Evolutionary conservation across 2,888 invertebrate species (phyloP).

Genomic region (Portevinia maculata): DNA sequence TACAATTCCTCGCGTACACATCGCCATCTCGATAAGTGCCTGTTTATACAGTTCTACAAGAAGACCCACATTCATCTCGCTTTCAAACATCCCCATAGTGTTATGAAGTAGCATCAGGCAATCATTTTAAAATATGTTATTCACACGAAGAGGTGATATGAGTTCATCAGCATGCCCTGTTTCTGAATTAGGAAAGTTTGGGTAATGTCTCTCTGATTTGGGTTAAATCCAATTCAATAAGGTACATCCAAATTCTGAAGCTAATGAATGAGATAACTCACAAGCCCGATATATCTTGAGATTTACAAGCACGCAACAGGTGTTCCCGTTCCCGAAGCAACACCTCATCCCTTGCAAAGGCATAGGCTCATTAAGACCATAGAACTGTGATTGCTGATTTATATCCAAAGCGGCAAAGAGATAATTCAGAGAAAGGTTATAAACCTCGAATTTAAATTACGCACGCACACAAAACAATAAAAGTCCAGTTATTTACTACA

Average conservation of each 20-base stretch:
- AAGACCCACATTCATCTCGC: neutral
- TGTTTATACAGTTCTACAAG: slow-evolving; percentile 1
- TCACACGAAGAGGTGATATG: slow-evolving; percentile 38
- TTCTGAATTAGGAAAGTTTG: neutral
- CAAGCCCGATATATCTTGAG: slow-evolving; percentile 9
- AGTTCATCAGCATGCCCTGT: slow-evolving; percentile 24
- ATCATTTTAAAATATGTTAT: slow-evolving; percentile 20
- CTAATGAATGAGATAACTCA: slow-evolving; percentile 30
- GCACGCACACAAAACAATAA: neutral
- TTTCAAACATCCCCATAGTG: neutral
- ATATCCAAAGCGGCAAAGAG: neutral
- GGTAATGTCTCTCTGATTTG: slow-evolving; percentile 25
- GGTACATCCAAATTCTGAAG: slow-evolving; percentile 15
- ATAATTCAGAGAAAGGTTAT: slow-evolving; percentile 49
- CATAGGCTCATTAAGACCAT: neutral
- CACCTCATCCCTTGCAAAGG: neutral
- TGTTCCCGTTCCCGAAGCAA: slow-evolving; percentile 36
- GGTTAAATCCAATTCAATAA: slow-evolving; percentile 52
- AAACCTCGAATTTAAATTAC: slow-evolving; percentile 50
- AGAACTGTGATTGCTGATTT: no score
- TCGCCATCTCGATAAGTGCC: slow-evolving; percentile 27
- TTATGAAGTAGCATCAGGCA: neutral
- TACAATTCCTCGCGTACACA: slow-evolving; percentile 11
- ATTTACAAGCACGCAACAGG: slow-evolving; percentile 42
- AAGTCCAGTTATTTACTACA: slow-evolving; percentile 11